A percentile compares a stretch with the other conserved stretches of the same genome.
Evolutionary conservation across 2,113 vertebrate species (phyloP).

Genomic region (Neodontobutis hainanensis): DNA sequence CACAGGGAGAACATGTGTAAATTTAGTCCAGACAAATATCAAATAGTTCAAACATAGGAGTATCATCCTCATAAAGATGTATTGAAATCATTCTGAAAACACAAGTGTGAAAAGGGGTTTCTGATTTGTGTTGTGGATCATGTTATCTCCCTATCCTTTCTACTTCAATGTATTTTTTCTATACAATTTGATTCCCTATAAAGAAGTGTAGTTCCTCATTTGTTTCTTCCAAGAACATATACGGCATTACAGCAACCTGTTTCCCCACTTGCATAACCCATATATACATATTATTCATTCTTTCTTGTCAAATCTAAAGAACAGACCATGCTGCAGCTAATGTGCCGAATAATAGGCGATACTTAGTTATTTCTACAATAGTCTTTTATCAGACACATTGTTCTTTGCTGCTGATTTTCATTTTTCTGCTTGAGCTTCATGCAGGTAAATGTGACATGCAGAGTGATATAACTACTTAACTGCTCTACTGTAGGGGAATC

Average conservation of each 20-base stretch:
- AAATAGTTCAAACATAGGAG: no score
- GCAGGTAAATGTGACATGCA: slow-evolving; percentile 37
- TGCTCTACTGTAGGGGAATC: slow-evolving; percentile 27
- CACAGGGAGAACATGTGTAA: no score
- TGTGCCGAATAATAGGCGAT: slow-evolving; percentile 62
- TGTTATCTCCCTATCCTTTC: background rate
- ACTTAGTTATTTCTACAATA: slow-evolving; percentile 58
- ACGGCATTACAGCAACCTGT: background rate
- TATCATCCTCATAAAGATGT: no score
- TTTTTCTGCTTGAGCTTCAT: slow-evolving; percentile 44
- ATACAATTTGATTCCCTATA: no score
- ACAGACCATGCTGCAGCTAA: slow-evolving; percentile 53
- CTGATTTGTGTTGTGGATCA: no score
- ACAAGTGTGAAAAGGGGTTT: no score
- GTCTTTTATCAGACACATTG: slow-evolving; percentile 45
- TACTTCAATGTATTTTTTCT: background rate
- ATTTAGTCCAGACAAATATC: no score
- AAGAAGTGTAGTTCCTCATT: no score
- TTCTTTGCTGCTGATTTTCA: slow-evolving; percentile 41
- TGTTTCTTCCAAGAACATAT: background rate
- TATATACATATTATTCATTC: slow-evolving; percentile 44
- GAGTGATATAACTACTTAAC: slow-evolving; percentile 49
- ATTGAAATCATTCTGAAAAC: no score
- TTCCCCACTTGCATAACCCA: background rate
- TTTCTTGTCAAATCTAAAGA: slow-evolving; percentile 19